These are phyloP conservation scores for Parnassius mnemosyne DNA, from an alignment of 2,888 invertebrate species.

Conservation along the genomic window DNA sequence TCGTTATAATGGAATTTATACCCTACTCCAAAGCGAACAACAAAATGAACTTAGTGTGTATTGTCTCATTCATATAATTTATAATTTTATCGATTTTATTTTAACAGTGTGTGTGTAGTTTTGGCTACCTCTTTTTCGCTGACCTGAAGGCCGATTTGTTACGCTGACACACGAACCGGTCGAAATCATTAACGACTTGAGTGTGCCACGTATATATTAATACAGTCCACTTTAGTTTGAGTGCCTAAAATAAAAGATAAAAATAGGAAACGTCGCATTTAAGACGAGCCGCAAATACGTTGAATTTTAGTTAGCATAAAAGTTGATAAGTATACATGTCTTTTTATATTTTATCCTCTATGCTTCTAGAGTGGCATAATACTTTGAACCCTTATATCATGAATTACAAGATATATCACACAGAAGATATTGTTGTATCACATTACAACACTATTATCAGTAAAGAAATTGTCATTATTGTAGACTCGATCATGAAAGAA, in stretches of 20 bases:
- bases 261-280: not conserved
- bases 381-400: no score
- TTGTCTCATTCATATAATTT: no score
- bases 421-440: no score
- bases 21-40: no score
- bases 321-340: no score
- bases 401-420: no score
- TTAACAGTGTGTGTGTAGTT: constrained; percentile 1
- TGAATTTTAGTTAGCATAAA: no score
- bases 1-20: no score
- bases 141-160: constrained; percentile 17
- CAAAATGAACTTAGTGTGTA: no score
- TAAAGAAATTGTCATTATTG: not conserved
- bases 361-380: no score
- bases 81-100: not conserved
- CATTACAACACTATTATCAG: not conserved
- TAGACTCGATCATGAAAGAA: not conserved
- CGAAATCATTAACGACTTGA: constrained; percentile 7
- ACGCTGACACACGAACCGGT: constrained; percentile 18
- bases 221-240: not conserved
- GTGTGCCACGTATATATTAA: constrained; percentile 14
- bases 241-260: not conserved
- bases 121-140: constrained; percentile 10
- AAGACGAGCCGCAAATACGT: not conserved
- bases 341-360: no score